phyloP scores from a whole-genome alignment of 2,888 invertebrate species.

The Meteorus cinctellus region DNA sequence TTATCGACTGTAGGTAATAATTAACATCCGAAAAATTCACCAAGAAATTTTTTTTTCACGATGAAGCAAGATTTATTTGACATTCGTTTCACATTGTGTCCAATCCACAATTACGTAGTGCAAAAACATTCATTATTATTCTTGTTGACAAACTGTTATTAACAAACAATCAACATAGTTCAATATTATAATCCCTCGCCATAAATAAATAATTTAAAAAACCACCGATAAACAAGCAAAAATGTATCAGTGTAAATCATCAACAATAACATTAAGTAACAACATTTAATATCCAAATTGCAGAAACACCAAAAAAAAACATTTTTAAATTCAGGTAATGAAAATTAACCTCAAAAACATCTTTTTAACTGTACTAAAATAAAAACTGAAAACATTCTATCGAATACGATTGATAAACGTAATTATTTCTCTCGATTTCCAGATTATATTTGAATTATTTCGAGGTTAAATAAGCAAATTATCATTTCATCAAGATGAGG shows the following conservation, averaged over 20 bases:
- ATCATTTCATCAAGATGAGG: slow-evolving; percentile 77
- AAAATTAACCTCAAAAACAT: too few relatives aligned
- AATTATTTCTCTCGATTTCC: not conserved
- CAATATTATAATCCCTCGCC: too few relatives aligned
- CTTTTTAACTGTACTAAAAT: too few relatives aligned
- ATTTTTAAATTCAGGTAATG: too few relatives aligned
- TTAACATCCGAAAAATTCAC: not conserved
- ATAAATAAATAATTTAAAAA: too few relatives aligned
- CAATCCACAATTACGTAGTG: not conserved
- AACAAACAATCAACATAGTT: not conserved
- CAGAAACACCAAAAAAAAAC: too few relatives aligned
- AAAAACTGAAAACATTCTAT: too few relatives aligned
- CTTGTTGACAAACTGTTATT: slow-evolving; percentile 1
- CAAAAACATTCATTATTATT: not conserved
- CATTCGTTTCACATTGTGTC: slow-evolving; percentile 66
- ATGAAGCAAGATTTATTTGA: slow-evolving; percentile 55
- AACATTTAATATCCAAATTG: not conserved
- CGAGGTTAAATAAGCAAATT: not conserved
- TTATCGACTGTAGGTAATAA: not conserved
- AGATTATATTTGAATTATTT: not conserved
- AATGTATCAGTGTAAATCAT: too few relatives aligned
- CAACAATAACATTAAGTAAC: too few relatives aligned
- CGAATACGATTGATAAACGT: too few relatives aligned
- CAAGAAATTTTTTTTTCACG: slow-evolving; percentile 24
- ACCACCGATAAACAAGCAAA: too few relatives aligned